Conservation (phyloP, 2,113 vertebrate species). For the Gavia stellata region DNA sequence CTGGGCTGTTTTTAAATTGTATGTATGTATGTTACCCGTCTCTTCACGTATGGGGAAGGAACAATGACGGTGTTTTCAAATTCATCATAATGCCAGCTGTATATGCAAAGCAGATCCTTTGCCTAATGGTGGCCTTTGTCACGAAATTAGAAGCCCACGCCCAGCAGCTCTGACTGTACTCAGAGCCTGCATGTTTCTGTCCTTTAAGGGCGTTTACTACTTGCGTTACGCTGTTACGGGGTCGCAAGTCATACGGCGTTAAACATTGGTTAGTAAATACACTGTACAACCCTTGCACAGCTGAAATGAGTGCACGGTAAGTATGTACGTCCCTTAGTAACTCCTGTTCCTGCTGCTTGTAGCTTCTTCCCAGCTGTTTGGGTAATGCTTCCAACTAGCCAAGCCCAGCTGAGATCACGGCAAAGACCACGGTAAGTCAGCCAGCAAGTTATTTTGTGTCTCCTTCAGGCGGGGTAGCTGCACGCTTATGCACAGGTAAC, state of each 20-base stretch:
- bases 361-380: rapidly evolving
- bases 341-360: rapidly evolving
- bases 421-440: background rate
- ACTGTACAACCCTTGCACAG: rapidly evolving
- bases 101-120: background rate
- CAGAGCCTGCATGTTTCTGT: background rate
- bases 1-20: background rate
- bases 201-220: background rate
- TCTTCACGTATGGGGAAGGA: background rate
- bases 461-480: rapidly evolving
- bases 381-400: rapidly evolving
- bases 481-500: background rate
- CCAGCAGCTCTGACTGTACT: background rate
- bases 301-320: background rate
- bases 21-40: background rate
- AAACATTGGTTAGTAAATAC: background rate
- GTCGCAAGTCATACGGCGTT: background rate
- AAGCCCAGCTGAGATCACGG: background rate
- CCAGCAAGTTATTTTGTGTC: background rate
- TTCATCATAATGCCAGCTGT: background rate
- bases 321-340: rapidly evolving
- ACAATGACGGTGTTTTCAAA: background rate
- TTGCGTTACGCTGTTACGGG: rapidly evolving
- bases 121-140: background rate
- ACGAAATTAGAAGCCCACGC: rapidly evolving